Conservation (phyloP, 1,140 invertebrate genomes). For the Lepidurus apus region DNA sequence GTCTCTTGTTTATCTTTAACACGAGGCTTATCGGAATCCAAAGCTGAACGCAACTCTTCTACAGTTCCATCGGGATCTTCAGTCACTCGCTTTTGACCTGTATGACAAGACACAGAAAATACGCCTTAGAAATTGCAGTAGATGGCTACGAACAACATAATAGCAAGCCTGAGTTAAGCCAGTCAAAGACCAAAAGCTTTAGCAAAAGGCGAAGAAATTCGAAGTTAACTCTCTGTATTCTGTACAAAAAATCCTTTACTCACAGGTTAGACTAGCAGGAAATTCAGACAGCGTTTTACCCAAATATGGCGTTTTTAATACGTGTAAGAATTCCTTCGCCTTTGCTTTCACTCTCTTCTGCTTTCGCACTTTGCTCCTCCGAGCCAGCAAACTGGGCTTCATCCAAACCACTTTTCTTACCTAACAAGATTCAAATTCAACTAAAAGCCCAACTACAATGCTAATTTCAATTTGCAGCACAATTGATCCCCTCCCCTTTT, state of each 20-base stretch:
- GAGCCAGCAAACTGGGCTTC: slow-evolving; percentile 47
- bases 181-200: not conserved
- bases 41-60: not conserved
- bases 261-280: not conserved
- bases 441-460: slow-evolving; percentile 24
- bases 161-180: not conserved
- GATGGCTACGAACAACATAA: not conserved
- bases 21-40: not conserved
- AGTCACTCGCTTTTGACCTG: slow-evolving; percentile 30
- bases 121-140: slow-evolving; percentile 8
- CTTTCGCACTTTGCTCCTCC: slow-evolving; percentile 48
- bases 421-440: slow-evolving; percentile 33
- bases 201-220: not conserved
- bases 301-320: slow-evolving; percentile 61
- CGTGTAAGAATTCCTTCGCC: slow-evolving; percentile 53
- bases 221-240: not conserved
- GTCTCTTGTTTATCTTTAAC: not conserved
- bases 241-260: not conserved
- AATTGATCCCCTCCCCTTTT: not conserved
- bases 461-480: not conserved
- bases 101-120: slow-evolving; percentile 8
- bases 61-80: slow-evolving; percentile 22
- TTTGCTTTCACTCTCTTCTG: slow-evolving; percentile 43
- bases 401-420: slow-evolving; percentile 35
- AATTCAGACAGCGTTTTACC: slow-evolving; percentile 44